A percentile compares a stretch with the other conserved stretches of the same genome.
These are phyloP conservation scores for Rhadina sibilatrix DNA, from an alignment of 2,113 vertebrate species.

Conservation along the genomic window DNA sequence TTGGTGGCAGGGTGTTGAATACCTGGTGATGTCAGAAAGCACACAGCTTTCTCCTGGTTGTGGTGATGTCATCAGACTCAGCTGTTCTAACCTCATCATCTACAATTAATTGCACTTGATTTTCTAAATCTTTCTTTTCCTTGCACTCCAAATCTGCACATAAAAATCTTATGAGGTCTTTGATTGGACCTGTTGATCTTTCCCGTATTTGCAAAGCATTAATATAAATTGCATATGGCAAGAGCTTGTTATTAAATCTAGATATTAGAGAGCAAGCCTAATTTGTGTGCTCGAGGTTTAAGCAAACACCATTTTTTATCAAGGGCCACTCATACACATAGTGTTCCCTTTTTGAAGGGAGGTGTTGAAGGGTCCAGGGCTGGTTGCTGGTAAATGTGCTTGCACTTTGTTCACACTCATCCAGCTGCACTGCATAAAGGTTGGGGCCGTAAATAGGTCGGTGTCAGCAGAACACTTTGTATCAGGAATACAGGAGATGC, in stretches of 20 bases:
- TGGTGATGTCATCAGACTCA: neutral
- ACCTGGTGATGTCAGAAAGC: neutral
- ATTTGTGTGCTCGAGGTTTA: neutral
- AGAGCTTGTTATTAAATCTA: neutral
- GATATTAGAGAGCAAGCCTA: neutral
- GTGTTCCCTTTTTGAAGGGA: neutral
- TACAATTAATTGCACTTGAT: neutral
- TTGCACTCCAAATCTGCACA: accelerated
- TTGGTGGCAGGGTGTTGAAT: accelerated
- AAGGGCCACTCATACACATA: accelerated
- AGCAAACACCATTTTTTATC: neutral
- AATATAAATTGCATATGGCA: neutral
- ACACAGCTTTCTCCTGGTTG: neutral
- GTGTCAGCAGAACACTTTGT: neutral
- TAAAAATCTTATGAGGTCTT: neutral
- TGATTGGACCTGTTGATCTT: neutral
- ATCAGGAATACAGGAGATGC: neutral
- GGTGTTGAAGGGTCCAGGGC: neutral
- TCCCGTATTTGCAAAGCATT: neutral
- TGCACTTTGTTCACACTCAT: accelerated
- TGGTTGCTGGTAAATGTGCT: neutral
- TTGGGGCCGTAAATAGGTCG: neutral
- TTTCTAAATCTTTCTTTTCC: neutral
- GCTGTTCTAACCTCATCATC: neutral
- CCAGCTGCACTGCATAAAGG: neutral